Conservation (phyloP, 2,888 invertebrate species). For the Malacosoma neustria region DNA sequence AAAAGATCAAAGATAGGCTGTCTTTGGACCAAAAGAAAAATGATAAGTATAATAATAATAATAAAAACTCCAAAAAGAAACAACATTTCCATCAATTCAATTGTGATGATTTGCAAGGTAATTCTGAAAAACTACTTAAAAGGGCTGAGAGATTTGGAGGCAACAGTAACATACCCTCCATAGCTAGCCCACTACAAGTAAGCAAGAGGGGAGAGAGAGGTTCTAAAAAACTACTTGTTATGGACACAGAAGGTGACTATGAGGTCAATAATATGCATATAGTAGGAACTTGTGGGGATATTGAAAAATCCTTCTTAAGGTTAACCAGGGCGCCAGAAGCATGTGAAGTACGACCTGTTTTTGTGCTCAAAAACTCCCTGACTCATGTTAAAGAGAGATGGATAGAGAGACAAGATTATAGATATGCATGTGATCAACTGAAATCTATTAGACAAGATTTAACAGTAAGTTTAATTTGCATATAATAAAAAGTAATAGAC, state of each 20-base stretch:
- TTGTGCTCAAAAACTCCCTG: conserved; percentile 88
- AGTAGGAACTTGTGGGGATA: conserved; percentile 93
- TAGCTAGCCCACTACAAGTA: conserved; percentile 58
- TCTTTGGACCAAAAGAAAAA: conserved; percentile 59
- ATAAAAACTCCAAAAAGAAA: conserved; percentile 44
- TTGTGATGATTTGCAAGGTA: conserved; percentile 80
- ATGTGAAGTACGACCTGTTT: conserved; percentile 91
- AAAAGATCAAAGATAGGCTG: conserved; percentile 75
- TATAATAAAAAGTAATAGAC: too few species aligned
- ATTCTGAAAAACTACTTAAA: conserved; percentile 87
- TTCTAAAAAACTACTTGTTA: conserved; percentile 51
- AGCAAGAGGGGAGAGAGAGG: conserved; percentile 42
- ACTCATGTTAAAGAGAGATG: conserved; percentile 94
- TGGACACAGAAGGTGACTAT: conserved; percentile 81
- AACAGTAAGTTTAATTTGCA: conserved; percentile 91
- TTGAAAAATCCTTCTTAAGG: conserved; percentile 97
- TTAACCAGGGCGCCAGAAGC: conserved; percentile 96
- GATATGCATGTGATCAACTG: conserved; percentile 97
- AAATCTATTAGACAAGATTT: conserved; percentile 99
- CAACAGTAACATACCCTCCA: conserved; percentile 52
- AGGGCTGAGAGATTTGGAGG: conserved; percentile 91
- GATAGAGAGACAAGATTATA: conserved; percentile 93
- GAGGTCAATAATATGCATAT: conserved; percentile 92
- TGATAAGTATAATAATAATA: conserved; percentile 66
- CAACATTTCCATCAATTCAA: conserved; percentile 78